Percentiles rank a stretch among this genome's conserved stretches.
Evolutionary conservation across 2,113 vertebrate species (phyloP).

Genomic region (Petromus typicus): DNA sequence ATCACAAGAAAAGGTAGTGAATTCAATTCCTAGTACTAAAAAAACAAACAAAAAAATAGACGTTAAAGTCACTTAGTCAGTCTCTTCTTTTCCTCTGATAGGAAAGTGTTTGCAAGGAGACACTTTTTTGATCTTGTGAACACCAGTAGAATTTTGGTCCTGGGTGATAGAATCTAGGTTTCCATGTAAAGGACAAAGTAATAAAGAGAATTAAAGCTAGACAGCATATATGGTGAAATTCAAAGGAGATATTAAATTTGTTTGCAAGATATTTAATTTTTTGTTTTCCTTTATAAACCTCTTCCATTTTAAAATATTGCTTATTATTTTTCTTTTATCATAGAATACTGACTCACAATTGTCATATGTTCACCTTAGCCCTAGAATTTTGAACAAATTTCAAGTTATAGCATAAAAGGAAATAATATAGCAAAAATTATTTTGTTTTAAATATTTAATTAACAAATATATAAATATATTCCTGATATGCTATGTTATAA

Average conservation of each 20-base stretch:
- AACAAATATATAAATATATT: not conserved
- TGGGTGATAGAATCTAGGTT: slow-evolving; percentile 79
- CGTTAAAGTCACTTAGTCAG: too few relatives aligned
- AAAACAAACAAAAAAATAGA: too few relatives aligned
- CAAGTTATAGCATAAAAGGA: slow-evolving; percentile 27
- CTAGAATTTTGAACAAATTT: slow-evolving; percentile 26
- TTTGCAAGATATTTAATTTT: slow-evolving; percentile 67
- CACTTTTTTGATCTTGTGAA: slow-evolving; percentile 78
- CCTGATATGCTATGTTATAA: not conserved
- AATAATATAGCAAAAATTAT: slow-evolving; percentile 27
- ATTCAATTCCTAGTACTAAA: too few relatives aligned
- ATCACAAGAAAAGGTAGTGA: too few relatives aligned
- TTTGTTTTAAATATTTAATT: not conserved
- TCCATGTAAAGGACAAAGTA: slow-evolving; percentile 78
- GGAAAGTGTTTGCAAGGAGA: slow-evolving; percentile 81
- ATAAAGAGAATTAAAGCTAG: slow-evolving; percentile 81
- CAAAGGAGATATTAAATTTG: slow-evolving; percentile 75
- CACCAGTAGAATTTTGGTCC: slow-evolving; percentile 81
- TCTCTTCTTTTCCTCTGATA: slow-evolving; percentile 82
- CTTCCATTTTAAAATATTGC: slow-evolving; percentile 32
- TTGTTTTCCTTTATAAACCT: slow-evolving; percentile 60
- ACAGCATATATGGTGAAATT: slow-evolving; percentile 68
- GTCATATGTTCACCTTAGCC: slow-evolving; percentile 53
- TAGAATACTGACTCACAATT: slow-evolving; percentile 17
- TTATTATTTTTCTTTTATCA: slow-evolving; percentile 68